phyloP scores from a whole-genome alignment of 2,113 vertebrate genomes.

The Poecile atricapillus region DNA sequence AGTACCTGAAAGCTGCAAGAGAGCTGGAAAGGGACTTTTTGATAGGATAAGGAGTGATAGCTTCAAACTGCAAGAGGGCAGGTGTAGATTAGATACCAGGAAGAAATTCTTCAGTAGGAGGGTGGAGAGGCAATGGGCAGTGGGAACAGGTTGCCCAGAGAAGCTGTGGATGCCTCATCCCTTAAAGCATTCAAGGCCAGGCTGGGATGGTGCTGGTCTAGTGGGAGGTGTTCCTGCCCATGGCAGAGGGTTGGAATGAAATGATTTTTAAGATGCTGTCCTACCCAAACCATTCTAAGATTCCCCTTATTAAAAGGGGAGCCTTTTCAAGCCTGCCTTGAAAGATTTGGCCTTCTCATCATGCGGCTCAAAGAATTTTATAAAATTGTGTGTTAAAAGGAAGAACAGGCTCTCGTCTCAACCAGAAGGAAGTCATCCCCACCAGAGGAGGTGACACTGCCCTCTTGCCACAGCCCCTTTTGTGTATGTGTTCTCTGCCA shows the following conservation, averaged over 20 bases:
- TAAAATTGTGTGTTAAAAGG: neutral
- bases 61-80: neutral
- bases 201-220: neutral
- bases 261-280: neutral
- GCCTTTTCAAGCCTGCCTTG: neutral
- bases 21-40: neutral
- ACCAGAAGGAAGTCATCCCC: neutral
- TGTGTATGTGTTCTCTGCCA: neutral
- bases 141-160: neutral
- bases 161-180: neutral
- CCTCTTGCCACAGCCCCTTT: neutral
- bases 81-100: neutral
- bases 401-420: neutral
- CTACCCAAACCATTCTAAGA: neutral
- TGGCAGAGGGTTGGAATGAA: neutral
- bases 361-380: neutral
- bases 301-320: too few species aligned
- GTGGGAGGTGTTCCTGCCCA: neutral
- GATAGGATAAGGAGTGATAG: neutral
- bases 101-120: neutral
- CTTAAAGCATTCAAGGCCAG: neutral
- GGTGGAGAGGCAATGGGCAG: neutral
- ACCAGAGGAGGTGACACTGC: fast-evolving
- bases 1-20: neutral
- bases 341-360: neutral